These are phyloP conservation scores for Monopis laevigella DNA, from an alignment of 2,888 invertebrate genomes.

Conservation along the genomic window DNA sequence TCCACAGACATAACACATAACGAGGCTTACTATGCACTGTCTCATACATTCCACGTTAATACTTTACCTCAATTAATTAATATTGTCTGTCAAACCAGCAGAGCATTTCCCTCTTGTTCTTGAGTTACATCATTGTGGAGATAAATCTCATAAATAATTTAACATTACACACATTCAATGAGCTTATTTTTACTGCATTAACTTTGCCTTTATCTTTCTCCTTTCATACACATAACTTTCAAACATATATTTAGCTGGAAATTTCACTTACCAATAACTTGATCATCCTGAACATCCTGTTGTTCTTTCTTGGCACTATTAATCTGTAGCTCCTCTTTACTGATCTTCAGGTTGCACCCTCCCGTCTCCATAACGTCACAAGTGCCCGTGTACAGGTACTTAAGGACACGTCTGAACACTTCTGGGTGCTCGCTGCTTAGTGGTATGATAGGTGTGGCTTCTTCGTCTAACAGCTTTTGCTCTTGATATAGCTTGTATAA, in stretches of 20 bases:
- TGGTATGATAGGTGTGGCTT: constrained; percentile 42
- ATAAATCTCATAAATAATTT: too few species aligned
- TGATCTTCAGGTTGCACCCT: constrained; percentile 50
- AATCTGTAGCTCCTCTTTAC: constrained; percentile 41
- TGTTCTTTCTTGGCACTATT: constrained; percentile 30
- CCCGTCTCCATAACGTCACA: constrained; percentile 70
- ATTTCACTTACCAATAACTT: constrained; percentile 35
- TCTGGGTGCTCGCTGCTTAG: constrained; percentile 68
- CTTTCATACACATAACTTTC: constrained; percentile 10
- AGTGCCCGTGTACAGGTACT: constrained; percentile 71
- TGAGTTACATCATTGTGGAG: too few species aligned
- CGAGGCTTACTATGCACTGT: too few species aligned
- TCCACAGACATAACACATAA: too few species aligned
- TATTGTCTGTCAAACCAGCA: too few species aligned
- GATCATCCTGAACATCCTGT: constrained; percentile 28
- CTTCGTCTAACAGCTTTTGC: constrained; percentile 26
- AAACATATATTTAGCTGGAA: not conserved
- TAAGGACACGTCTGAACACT: constrained; percentile 76
- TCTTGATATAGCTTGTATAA: constrained; percentile 66
- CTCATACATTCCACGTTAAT: too few species aligned
- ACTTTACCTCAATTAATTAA: too few species aligned
- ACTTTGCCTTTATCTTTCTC: too few species aligned
- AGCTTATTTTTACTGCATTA: too few species aligned
- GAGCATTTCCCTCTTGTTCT: too few species aligned
- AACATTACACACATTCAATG: too few species aligned